These are phyloP conservation scores for Polymixis lichenea DNA, from an alignment of 2,888 invertebrate species.

Conservation along the genomic window DNA sequence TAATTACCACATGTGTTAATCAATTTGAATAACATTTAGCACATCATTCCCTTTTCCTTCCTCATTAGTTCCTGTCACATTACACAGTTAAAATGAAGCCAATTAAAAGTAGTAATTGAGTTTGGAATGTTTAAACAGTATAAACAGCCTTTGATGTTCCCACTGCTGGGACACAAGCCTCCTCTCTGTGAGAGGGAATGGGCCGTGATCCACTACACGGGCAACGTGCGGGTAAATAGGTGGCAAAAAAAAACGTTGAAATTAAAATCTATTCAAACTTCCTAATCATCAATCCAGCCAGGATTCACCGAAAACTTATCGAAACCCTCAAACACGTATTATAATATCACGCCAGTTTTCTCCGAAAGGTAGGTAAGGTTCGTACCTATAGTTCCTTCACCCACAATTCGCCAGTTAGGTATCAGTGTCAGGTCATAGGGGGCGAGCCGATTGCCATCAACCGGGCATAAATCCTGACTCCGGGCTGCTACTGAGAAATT, in stretches of 20 bases:
- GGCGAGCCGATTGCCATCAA: no score
- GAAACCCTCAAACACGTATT: no score
- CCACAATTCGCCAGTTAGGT: neutral
- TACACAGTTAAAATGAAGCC: neutral
- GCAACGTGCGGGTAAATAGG: no score
- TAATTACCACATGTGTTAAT: no score
- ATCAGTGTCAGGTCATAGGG: neutral
- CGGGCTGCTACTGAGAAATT: neutral
- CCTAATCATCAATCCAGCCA: neutral
- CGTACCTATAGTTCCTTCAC: neutral
- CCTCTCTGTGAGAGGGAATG: no score
- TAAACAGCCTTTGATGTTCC: no score
- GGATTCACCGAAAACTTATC: neutral
- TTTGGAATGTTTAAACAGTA: neutral
- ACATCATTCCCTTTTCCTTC: conserved; percentile 24
- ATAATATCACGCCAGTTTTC: neutral
- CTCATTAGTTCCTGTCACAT: neutral
- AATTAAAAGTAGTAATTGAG: conserved; percentile 10
- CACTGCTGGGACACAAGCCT: no score
- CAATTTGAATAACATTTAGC: no score
- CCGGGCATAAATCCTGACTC: neutral
- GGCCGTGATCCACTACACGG: no score
- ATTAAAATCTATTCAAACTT: neutral
- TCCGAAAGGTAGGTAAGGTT: neutral
- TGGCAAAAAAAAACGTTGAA: neutral